Evolutionary conservation across 2,113 vertebrate species (phyloP).

Genomic region (Otocyon megalotis): DNA sequence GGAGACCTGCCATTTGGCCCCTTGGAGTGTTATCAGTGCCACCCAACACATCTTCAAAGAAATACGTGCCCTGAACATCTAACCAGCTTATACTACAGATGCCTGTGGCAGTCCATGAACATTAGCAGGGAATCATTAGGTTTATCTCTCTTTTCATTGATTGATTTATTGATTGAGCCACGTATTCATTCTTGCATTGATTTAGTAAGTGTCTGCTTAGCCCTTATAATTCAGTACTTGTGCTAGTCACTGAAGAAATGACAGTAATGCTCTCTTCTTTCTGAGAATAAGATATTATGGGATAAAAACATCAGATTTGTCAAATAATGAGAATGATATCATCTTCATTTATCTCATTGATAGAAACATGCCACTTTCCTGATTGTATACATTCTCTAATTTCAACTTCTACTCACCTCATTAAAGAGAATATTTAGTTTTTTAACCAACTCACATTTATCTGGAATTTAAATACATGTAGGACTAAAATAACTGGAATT

Average conservation of each 20-base stretch:
- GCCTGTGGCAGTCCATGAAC: not conserved
- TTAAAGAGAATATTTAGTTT: conserved; percentile 48
- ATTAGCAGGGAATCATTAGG: not conserved
- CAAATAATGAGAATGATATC: not conserved
- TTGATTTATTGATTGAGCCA: conserved; percentile 17
- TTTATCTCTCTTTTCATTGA: not conserved
- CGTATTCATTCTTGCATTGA: conserved; percentile 5
- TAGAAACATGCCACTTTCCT: not conserved
- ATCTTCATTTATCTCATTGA: not conserved
- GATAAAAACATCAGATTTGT: not conserved
- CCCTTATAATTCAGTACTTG: not conserved
- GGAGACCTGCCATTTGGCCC: not conserved
- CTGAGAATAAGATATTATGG: conserved; percentile 15
- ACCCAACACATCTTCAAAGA: not conserved
- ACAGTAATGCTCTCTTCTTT: not conserved
- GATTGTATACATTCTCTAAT: conserved; percentile 33
- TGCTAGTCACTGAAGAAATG: not conserved
- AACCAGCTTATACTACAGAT: not conserved
- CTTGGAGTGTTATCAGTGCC: not conserved
- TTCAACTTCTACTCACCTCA: not conserved
- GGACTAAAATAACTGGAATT: not conserved
- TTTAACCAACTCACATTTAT: not conserved
- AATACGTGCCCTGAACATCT: not conserved
- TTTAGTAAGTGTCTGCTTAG: conserved; percentile 20
- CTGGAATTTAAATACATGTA: not conserved